Conservation (phyloP, 2,797 vertebrate species). For the Eulemur rubriventer region DNA sequence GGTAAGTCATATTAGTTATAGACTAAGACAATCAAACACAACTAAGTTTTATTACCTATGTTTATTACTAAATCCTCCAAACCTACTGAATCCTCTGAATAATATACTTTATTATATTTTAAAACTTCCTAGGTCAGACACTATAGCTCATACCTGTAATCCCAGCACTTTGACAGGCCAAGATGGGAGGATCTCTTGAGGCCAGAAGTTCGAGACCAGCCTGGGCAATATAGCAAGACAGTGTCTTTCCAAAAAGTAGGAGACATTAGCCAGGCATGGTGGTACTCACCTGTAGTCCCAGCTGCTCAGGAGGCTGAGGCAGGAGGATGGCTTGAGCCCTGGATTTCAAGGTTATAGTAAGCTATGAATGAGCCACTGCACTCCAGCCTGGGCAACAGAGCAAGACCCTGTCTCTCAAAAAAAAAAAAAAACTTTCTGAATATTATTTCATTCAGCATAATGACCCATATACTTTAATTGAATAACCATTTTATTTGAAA, state of each 20-base stretch:
- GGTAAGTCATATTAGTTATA: background rate
- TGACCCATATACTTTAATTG: background rate
- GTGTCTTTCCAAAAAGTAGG: background rate
- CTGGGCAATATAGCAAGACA: background rate
- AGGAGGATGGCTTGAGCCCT: background rate
- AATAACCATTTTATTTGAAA: slow-evolving; percentile 3
- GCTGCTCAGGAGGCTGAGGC: background rate
- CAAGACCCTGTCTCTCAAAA: background rate
- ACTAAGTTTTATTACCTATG: background rate
- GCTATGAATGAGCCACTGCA: background rate
- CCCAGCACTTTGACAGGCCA: too few species aligned
- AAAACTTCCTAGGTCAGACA: background rate
- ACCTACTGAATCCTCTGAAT: too few species aligned
- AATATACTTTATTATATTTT: background rate
- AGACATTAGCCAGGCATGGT: background rate
- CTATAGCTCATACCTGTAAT: background rate
- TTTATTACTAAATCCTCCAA: slow-evolving; percentile 2
- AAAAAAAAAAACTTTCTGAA: background rate
- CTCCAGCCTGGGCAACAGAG: background rate
- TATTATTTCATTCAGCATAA: slow-evolving; percentile 14
- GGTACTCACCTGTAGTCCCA: background rate
- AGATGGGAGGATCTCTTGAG: too few species aligned
- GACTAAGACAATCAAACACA: background rate
- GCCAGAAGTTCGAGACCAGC: background rate
- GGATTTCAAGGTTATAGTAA: background rate